These are phyloP conservation scores for Eurytoma adleriae DNA, from an alignment of 2,888 invertebrate genomes.

Conservation along the genomic window DNA sequence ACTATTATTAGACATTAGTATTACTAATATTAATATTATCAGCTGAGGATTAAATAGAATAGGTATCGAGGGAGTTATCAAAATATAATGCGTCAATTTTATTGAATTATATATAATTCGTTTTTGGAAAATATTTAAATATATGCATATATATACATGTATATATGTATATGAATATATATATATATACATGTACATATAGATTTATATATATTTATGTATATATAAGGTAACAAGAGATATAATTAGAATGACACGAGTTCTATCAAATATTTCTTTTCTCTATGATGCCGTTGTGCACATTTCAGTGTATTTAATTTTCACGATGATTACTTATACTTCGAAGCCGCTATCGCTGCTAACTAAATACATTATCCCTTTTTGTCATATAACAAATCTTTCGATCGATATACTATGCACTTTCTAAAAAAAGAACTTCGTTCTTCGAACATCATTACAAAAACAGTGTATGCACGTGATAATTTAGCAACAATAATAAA, in stretches of 20 bases:
- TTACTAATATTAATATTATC: no score
- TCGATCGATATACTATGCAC: constrained; percentile 17
- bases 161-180: constrained; percentile 62
- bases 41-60: neutral
- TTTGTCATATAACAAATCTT: constrained; percentile 22
- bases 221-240: constrained; percentile 73
- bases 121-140: constrained; percentile 73
- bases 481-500: constrained; percentile 10
- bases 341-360: constrained; percentile 31
- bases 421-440: constrained; percentile 2
- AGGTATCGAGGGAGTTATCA: constrained; percentile 39
- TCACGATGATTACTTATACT: neutral
- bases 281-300: constrained; percentile 68
- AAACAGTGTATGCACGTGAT: constrained; percentile 1
- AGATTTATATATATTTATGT: constrained; percentile 64
- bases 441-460: constrained; percentile 22
- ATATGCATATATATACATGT: constrained; percentile 65
- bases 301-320: constrained; percentile 36
- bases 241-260: constrained; percentile 74
- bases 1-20: no score
- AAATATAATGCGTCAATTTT: constrained; percentile 62
- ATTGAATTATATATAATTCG: constrained; percentile 74
- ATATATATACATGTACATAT: neutral
- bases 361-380: constrained; percentile 21
- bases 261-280: constrained; percentile 70